phyloP scores from a whole-genome alignment of 2,113 vertebrate species.

The Takifugu bimaculatus region DNA sequence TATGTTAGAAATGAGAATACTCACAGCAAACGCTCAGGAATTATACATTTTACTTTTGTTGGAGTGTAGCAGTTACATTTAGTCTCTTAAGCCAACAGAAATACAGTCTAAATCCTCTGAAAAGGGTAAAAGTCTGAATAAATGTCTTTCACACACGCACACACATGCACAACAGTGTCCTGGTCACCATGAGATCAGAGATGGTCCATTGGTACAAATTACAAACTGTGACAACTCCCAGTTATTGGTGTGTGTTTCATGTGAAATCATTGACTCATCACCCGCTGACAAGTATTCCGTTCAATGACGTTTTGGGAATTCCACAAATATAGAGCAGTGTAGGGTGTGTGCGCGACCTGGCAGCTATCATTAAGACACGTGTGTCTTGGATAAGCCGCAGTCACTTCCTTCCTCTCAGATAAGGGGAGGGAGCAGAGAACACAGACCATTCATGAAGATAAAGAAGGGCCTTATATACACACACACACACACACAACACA shows the following conservation, averaged over 20 bases:
- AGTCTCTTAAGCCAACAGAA: too few species aligned
- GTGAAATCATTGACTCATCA: neutral
- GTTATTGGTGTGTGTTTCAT: neutral
- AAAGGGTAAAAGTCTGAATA: too few species aligned
- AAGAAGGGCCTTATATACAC: conserved; percentile 41
- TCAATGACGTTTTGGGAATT: conserved; percentile 42
- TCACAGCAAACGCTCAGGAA: too few species aligned
- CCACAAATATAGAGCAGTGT: conserved; percentile 24
- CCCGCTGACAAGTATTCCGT: neutral
- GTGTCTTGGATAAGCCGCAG: conserved; percentile 63
- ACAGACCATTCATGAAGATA: conserved; percentile 63
- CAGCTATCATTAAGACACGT: conserved; percentile 63
- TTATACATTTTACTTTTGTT: too few species aligned
- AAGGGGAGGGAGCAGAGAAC: conserved; percentile 54
- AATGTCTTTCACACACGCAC: too few species aligned
- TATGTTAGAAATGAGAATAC: conserved; percentile 6
- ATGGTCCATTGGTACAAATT: too few species aligned
- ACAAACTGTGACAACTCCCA: neutral
- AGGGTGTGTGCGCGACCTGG: conserved; percentile 56
- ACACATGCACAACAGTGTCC: too few species aligned
- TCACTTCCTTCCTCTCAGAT: conserved; percentile 74
- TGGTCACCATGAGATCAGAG: too few species aligned
- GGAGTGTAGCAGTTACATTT: too few species aligned
- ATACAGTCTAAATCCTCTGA: too few species aligned
- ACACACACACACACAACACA: conserved; percentile 15